Percentiles rank a stretch among this genome's conserved stretches.
Conservation (phyloP, 2,888 invertebrate species). For the Drosophila greeni region DNA sequence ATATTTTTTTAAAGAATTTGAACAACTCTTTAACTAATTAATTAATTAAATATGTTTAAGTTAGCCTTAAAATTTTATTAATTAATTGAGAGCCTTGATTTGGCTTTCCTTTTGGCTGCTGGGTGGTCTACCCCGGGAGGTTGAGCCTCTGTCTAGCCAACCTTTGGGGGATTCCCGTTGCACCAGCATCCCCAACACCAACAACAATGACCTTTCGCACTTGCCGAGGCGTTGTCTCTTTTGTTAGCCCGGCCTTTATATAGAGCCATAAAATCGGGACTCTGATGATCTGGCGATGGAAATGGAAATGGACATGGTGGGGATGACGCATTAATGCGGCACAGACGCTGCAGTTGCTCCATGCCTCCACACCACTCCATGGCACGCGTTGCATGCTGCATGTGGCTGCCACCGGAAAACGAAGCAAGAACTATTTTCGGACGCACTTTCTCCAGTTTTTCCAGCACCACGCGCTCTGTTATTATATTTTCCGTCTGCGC, state of each 20-base stretch:
- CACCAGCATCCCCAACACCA: conserved; percentile 25
- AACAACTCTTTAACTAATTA: background rate
- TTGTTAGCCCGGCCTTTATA: conserved; percentile 49
- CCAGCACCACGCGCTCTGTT: conserved; percentile 42
- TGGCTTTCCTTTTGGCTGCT: background rate
- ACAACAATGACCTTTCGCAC: conserved; percentile 50
- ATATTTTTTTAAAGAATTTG: background rate
- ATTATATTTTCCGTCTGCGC: conserved; percentile 64
- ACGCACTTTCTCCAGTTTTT: conserved; percentile 48
- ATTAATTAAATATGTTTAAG: background rate
- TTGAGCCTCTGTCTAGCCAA: conserved; percentile 29
- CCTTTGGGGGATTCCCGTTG: conserved; percentile 14
- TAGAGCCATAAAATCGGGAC: conserved; percentile 17
- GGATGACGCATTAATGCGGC: conserved; percentile 64
- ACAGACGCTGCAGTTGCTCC: conserved; percentile 41
- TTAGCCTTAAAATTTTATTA: no score
- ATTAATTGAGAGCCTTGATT: background rate
- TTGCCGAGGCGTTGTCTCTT: conserved; percentile 35
- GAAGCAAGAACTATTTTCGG: conserved; percentile 62
- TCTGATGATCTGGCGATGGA: conserved; percentile 20
- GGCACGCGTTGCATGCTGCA: conserved; percentile 9
- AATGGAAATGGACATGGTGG: conserved; percentile 25
- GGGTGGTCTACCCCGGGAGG: background rate
- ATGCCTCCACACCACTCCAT: background rate
- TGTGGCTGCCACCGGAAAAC: conserved; percentile 44